These are phyloP conservation scores for Styela plicata DNA, from an alignment of 23 tunicate genomes.

Conservation along the genomic window DNA sequence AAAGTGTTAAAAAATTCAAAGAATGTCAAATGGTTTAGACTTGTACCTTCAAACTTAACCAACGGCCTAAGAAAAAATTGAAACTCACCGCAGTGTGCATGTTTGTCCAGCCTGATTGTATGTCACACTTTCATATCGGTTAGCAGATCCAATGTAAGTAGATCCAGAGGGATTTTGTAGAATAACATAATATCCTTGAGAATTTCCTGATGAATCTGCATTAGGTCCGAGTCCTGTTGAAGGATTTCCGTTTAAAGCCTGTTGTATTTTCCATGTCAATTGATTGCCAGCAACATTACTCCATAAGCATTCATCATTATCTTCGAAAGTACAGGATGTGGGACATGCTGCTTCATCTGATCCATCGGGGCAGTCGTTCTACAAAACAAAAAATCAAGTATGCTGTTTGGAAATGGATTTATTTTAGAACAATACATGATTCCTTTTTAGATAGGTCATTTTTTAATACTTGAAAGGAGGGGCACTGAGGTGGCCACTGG, in stretches of 20 bases:
- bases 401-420: no score
- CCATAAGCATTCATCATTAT: slow-evolving; percentile 57
- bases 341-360: slow-evolving; percentile 84
- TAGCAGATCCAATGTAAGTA: background rate
- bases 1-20: no score
- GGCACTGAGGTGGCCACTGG: no score
- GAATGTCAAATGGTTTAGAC: no score
- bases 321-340: slow-evolving; percentile 57
- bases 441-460: no score
- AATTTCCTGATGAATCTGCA: slow-evolving; percentile 20
- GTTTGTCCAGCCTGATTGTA: slow-evolving; percentile 58
- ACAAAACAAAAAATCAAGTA: background rate
- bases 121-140: slow-evolving; percentile 25
- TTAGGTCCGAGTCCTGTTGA: slow-evolving; percentile 45
- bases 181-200: slow-evolving; percentile 14
- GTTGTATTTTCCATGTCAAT: slow-evolving; percentile 50
- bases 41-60: no score
- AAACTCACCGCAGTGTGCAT: slow-evolving; percentile 55
- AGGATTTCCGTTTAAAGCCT: slow-evolving; percentile 23
- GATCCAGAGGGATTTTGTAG: slow-evolving; percentile 15
- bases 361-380: slow-evolving; percentile 79
- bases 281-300: slow-evolving; percentile 37
- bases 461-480: no score
- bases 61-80: no score
- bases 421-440: no score